These are phyloP conservation scores for Drosophila erecta DNA, from an alignment of 1,140 invertebrate species.

Conservation along the genomic window DNA sequence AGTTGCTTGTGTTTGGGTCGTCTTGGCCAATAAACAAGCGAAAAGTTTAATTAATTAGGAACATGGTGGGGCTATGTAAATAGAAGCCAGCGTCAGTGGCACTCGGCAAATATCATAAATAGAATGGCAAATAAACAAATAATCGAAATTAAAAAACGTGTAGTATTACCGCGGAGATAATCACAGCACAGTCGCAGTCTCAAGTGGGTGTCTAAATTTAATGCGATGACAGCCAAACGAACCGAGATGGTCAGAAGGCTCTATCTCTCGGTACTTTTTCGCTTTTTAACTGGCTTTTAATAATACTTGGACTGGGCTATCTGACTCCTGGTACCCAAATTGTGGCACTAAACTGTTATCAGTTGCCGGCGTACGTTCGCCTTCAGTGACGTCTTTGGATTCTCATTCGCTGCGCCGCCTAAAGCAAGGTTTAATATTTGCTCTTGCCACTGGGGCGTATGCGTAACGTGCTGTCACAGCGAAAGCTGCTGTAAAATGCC, in stretches of 20 bases:
- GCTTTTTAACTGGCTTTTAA: conserved; percentile 13
- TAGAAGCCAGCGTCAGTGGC: conserved; percentile 28
- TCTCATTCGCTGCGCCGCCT: conserved; percentile 45
- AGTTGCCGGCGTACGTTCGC: conserved; percentile 50
- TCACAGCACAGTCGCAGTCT: conserved; percentile 20
- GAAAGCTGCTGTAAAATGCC: conserved; percentile 61
- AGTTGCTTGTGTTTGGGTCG: conserved; percentile 74
- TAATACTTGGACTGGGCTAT: conserved; percentile 9
- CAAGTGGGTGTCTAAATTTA: conserved; percentile 62
- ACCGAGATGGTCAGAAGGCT: conserved; percentile 33
- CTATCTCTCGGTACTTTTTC: conserved; percentile 33
- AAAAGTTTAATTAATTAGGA: conserved; percentile 71
- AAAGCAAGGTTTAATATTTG: conserved; percentile 51
- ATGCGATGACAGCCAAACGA: conserved; percentile 47
- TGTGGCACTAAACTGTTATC: conserved; percentile 55
- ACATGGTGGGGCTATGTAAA: conserved; percentile 35
- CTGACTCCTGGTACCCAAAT: conserved; percentile 32
- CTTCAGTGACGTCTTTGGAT: conserved; percentile 61
- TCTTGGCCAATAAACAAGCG: conserved; percentile 47
- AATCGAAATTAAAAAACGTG: conserved; percentile 56
- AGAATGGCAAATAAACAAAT: conserved; percentile 61
- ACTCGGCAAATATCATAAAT: conserved; percentile 56
- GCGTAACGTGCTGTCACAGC: conserved; percentile 52
- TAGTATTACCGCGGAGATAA: conserved; percentile 51
- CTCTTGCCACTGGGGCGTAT: conserved; percentile 55